These are phyloP conservation scores for Mesocricetus auratus DNA, from an alignment of 2,113 vertebrate species.

Conservation along the genomic window DNA sequence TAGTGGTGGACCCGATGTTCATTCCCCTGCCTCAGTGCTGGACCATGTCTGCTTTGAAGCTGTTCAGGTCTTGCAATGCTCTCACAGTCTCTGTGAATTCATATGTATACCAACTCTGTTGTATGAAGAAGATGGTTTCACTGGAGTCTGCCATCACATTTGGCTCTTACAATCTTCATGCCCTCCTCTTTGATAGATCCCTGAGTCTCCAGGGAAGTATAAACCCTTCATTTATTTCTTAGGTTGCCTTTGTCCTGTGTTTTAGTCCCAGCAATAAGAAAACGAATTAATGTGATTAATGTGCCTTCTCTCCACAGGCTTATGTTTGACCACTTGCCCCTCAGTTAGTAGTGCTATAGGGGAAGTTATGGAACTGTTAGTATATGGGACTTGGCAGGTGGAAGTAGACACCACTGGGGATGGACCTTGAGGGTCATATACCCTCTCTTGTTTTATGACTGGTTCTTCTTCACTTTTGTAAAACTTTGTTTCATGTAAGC, in stretches of 20 bases:
- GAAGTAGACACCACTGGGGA: background rate
- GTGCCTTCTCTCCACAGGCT: background rate
- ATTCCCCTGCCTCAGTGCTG: background rate
- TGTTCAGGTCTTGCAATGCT: background rate
- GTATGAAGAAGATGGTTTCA: background rate
- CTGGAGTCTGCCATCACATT: background rate
- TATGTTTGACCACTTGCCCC: background rate
- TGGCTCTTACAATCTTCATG: background rate
- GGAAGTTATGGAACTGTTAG: background rate
- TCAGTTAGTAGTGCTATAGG: background rate
- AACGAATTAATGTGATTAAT: background rate
- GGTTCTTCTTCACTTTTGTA: background rate
- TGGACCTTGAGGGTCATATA: too few species aligned
- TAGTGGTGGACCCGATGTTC: background rate
- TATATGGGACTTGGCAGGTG: background rate
- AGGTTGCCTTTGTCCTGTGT: background rate
- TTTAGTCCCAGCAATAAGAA: background rate
- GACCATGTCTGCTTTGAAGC: background rate
- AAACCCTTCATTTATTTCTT: background rate
- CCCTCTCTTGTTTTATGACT: background rate
- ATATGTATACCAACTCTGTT: background rate
- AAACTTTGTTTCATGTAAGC: background rate
- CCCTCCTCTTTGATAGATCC: background rate
- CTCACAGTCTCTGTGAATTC: background rate
- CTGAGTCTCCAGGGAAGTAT: background rate